These are phyloP conservation scores for Acropora yongei DNA, from an alignment of 64 coral and sea anemone genomes.

Conservation along the genomic window DNA sequence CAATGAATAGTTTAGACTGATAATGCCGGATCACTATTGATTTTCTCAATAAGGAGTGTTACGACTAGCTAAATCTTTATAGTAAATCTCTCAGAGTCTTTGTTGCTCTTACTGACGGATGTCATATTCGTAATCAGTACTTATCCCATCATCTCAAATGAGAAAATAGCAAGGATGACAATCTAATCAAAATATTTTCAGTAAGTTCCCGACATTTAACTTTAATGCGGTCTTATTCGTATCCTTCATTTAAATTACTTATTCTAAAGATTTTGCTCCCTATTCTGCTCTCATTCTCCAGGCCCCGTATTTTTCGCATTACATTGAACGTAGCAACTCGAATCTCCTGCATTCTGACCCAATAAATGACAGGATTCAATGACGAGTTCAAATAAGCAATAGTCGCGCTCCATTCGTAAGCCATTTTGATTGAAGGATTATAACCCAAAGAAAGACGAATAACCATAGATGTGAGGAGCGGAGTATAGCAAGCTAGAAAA, in stretches of 20 bases:
- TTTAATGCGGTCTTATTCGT: not conserved
- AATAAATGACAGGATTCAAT: slow-evolving; percentile 55
- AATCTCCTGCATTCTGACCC: slow-evolving; percentile 57
- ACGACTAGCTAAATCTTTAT: too few species aligned
- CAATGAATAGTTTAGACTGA: too few species aligned
- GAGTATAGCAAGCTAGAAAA: slow-evolving; percentile 53
- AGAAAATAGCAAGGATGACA: too few species aligned
- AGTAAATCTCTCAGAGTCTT: too few species aligned
- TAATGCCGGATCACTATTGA: too few species aligned
- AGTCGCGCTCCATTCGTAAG: slow-evolving; percentile 62
- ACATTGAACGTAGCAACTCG: slow-evolving; percentile 7
- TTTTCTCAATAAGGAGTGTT: too few species aligned
- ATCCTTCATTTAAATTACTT: not conserved
- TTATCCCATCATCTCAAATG: too few species aligned
- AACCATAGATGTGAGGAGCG: slow-evolving; percentile 55
- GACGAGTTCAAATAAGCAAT: slow-evolving; percentile 62
- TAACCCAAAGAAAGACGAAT: slow-evolving; percentile 37
- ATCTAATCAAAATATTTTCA: too few species aligned
- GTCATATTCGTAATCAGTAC: too few species aligned
- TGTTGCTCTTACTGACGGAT: too few species aligned
- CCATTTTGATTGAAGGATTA: slow-evolving; percentile 37
- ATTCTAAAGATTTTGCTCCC: slow-evolving; percentile 18
- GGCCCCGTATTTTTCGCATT: not conserved
- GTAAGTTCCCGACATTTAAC: too few species aligned
- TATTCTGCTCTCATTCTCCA: not conserved